A percentile compares a stretch with the other conserved stretches of the same genome.
These are phyloP conservation scores for Perca schrenkii DNA, from an alignment of 2,113 vertebrate genomes.

Conservation along the genomic window DNA sequence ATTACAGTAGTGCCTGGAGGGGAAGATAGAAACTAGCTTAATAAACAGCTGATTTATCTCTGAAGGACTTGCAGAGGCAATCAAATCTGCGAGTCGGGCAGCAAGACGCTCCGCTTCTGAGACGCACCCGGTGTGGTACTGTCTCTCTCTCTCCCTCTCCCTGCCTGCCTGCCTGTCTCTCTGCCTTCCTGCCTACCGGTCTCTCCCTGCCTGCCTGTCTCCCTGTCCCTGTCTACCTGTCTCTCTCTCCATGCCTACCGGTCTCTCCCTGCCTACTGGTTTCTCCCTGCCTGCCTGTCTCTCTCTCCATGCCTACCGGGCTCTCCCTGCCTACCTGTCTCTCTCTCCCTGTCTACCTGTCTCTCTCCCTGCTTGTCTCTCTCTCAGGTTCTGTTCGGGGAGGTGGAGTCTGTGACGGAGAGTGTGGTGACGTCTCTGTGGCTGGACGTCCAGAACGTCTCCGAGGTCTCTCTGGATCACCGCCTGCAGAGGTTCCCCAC, in stretches of 20 bases:
- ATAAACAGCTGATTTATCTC: no score
- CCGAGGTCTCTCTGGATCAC: conserved; percentile 92
- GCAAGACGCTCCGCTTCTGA: no score
- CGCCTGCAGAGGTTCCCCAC: conserved; percentile 94
- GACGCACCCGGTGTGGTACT: no score
- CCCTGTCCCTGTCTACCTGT: no score
- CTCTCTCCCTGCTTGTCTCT: not conserved
- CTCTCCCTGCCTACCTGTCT: not conserved
- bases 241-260: not conserved
- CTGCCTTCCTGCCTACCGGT: no score
- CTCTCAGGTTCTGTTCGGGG: conserved; percentile 89
- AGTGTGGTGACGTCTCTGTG: conserved; percentile 94
- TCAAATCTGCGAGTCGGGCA: no score
- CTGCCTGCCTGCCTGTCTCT: no score
- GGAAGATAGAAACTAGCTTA: no score
- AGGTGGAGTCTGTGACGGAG: conserved; percentile 92
- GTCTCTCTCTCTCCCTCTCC: not conserved
- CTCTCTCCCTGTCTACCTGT: not conserved
- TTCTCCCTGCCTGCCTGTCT: not conserved
- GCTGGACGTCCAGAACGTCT: conserved; percentile 89
- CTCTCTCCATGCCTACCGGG: not conserved
- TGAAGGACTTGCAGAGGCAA: no score
- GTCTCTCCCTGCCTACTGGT: no score
- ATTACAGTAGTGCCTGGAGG: no score
- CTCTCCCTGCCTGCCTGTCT: no score